These are phyloP conservation scores for Catocala fraxini DNA, from an alignment of 2,888 invertebrate genomes.

Conservation along the genomic window DNA sequence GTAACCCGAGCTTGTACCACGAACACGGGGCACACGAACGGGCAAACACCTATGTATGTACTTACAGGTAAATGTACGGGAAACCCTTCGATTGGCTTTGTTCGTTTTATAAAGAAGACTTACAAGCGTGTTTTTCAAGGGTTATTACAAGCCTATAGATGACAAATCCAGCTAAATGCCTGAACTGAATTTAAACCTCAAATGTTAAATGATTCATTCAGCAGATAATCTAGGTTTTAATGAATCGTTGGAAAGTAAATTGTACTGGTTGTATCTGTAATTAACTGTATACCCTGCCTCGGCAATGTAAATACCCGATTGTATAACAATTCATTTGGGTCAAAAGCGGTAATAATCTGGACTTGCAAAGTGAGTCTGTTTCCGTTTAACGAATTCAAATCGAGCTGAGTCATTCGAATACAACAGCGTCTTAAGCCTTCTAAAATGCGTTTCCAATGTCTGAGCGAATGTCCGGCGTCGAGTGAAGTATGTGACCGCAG, in stretches of 20 bases:
- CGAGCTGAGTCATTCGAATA: constrained; percentile 31
- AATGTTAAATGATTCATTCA: constrained; percentile 3
- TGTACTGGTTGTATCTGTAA: constrained; percentile 53
- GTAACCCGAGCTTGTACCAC: constrained; percentile 60
- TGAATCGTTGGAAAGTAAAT: constrained; percentile 41
- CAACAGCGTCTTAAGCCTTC: constrained; percentile 25
- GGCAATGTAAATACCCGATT: constrained; percentile 48
- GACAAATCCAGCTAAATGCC: background rate
- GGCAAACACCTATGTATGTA: constrained; percentile 36
- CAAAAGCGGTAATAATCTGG: constrained; percentile 35
- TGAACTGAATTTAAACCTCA: background rate
- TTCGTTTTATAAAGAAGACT: constrained; percentile 75
- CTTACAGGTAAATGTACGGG: constrained; percentile 59
- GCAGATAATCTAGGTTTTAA: constrained; percentile 12
- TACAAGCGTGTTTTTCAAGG: constrained; percentile 52
- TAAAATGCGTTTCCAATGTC: constrained; percentile 43
- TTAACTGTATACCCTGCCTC: constrained; percentile 52
- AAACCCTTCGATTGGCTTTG: constrained; percentile 78
- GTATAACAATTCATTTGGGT: constrained; percentile 49
- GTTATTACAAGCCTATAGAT: constrained; percentile 18
- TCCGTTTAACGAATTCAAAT: constrained; percentile 33
- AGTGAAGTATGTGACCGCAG: constrained; percentile 67
- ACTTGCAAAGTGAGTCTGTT: constrained; percentile 23
- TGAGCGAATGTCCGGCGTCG: constrained; percentile 40
- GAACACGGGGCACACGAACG: constrained; percentile 49